Conservation (phyloP, 2,888 invertebrate species). For the Dioctria rufipes region DNA sequence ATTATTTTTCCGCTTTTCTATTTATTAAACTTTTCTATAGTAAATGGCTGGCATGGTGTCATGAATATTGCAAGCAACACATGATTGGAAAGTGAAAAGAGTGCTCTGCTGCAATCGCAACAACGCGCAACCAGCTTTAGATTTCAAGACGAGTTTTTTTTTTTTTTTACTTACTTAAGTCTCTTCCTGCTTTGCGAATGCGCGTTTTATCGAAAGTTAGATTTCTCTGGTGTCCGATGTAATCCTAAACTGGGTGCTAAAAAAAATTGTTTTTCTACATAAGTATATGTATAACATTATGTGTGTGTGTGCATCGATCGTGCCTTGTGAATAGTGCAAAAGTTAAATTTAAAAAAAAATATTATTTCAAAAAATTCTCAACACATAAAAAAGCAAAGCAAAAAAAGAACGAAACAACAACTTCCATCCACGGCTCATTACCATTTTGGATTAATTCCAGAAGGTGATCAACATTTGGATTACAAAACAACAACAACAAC, state of each 20-base stretch:
- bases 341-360: not conserved
- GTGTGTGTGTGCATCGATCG: constrained; percentile 9
- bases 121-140: constrained; percentile 4
- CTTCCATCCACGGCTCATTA: constrained; percentile 48
- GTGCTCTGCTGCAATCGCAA: not conserved
- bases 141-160: constrained; percentile 18
- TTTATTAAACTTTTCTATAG: constrained; percentile 32
- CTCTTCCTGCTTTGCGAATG: constrained; percentile 24
- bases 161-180: too few species aligned
- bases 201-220: constrained; percentile 14
- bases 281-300: not conserved
- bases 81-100: constrained; percentile 36
- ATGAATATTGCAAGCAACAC: constrained; percentile 25
- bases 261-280: too few species aligned
- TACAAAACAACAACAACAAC: constrained; percentile 18
- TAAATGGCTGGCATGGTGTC: constrained; percentile 3
- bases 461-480: constrained; percentile 57
- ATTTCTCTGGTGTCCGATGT: constrained; percentile 15
- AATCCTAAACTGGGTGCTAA: constrained; percentile 4
- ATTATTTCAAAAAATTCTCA: constrained; percentile 12
- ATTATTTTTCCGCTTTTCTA: constrained; percentile 14
- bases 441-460: constrained; percentile 54
- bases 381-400: not conserved
- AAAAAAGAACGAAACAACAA: constrained; percentile 11
- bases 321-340: constrained; percentile 28